A percentile compares a stretch with the other conserved stretches of the same genome.
phyloP scores from a whole-genome alignment of 2,797 vertebrate genomes.

The Muraenolepis orangiensis region DNA sequence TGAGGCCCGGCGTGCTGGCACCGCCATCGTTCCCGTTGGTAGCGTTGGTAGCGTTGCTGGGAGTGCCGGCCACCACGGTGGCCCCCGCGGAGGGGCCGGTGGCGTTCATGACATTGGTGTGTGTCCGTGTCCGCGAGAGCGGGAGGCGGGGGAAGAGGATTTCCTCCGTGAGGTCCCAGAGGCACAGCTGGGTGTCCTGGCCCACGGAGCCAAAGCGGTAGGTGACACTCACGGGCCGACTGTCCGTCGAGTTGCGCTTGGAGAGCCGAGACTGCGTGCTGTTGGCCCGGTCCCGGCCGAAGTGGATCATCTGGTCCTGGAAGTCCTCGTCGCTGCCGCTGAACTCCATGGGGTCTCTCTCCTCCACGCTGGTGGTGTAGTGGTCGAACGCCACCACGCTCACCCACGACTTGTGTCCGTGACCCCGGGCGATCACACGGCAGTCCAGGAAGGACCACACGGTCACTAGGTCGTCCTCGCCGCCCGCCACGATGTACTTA shows the following conservation, averaged over 20 bases:
- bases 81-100: constrained; percentile 83
- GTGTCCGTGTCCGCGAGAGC: constrained; percentile 92
- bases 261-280: constrained; percentile 94
- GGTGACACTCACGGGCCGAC: constrained; percentile 90
- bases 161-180: constrained; percentile 98
- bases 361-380: constrained; percentile 94
- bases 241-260: constrained; percentile 95
- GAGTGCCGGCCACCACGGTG: constrained; percentile 75
- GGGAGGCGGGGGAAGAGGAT: constrained; percentile 96
- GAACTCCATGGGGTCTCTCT: constrained; percentile 91
- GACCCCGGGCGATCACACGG: constrained; percentile 91
- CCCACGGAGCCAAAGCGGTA: constrained; percentile 96
- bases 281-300: constrained; percentile 84
- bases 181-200: constrained; percentile 96
- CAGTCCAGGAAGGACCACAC: constrained; percentile 96
- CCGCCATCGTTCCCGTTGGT: constrained; percentile 80
- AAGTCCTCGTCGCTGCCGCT: constrained; percentile 98
- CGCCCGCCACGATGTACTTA: constrained; percentile 93
- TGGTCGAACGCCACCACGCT: constrained; percentile 96
- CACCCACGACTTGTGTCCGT: constrained; percentile 96
- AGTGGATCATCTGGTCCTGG: constrained; percentile 88
- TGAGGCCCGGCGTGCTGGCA: constrained; percentile 76
- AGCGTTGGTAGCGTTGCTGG: constrained; percentile 77
- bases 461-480: constrained; percentile 95
- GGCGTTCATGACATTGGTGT: constrained; percentile 97